Conservation (phyloP, 1,140 invertebrate species). For the Probaryconus sp. region DNA sequence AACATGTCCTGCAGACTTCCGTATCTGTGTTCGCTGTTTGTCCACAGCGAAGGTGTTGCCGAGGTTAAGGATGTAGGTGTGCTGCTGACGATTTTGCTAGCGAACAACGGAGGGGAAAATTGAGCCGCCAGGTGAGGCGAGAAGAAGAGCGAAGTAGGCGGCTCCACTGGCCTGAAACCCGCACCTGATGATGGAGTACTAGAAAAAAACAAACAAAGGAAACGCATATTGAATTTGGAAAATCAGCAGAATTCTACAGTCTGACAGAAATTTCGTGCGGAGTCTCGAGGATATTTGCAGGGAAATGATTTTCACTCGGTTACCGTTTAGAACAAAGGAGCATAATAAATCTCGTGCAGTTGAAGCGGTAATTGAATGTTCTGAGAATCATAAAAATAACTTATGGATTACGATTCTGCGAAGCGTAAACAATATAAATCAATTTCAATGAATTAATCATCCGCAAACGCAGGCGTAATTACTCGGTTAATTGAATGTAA, state of each 20-base stretch:
- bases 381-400: too few species aligned
- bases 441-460: constrained; percentile 42
- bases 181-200: constrained; percentile 82
- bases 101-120: constrained; percentile 89
- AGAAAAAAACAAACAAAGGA: constrained; percentile 67
- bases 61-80: constrained; percentile 70
- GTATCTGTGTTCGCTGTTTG: constrained; percentile 68
- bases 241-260: too few species aligned
- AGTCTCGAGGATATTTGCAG: too few species aligned
- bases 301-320: too few species aligned
- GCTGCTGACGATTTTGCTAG: constrained; percentile 73
- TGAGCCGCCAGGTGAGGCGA: constrained; percentile 87
- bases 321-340: too few species aligned
- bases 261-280: too few species aligned
- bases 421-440: constrained; percentile 40
- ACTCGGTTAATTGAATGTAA: constrained; percentile 44
- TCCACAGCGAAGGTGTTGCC: constrained; percentile 72
- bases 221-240: neutral
- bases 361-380: too few species aligned
- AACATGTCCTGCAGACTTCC: constrained; percentile 74
- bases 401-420: constrained; percentile 25
- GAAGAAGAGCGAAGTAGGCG: constrained; percentile 84
- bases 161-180: constrained; percentile 80
- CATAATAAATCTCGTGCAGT: too few species aligned
- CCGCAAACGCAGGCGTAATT: constrained; percentile 27